Conservation (phyloP, 1,140 invertebrate species). For the Anadara kagoshimensis region DNA sequence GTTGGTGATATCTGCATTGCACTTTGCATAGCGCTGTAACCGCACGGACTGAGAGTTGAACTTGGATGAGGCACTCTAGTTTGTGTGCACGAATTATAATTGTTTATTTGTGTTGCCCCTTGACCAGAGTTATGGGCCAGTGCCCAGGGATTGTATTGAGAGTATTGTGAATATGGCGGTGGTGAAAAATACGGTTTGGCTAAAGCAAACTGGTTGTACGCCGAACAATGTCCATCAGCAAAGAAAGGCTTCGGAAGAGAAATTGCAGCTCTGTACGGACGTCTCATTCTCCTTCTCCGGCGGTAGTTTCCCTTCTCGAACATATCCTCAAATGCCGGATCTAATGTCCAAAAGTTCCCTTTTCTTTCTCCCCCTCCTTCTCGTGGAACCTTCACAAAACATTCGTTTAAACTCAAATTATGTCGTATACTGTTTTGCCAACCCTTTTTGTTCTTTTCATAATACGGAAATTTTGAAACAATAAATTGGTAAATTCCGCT, state of each 20-base stretch:
- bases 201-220: slow-evolving; percentile 64
- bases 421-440: slow-evolving; percentile 74
- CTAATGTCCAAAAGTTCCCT: slow-evolving; percentile 72
- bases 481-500: slow-evolving; percentile 74
- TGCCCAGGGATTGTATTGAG: slow-evolving; percentile 63
- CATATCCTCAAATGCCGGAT: slow-evolving; percentile 73
- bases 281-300: slow-evolving; percentile 66
- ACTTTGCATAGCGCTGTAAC: slow-evolving; percentile 49
- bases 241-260: slow-evolving; percentile 67
- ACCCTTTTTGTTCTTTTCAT: slow-evolving; percentile 72
- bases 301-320: slow-evolving; percentile 73
- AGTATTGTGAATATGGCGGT: slow-evolving; percentile 65
- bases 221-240: slow-evolving; percentile 54
- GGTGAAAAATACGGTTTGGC: slow-evolving; percentile 65
- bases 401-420: slow-evolving; percentile 73
- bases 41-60: slow-evolving; percentile 46
- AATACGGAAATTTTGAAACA: slow-evolving; percentile 71
- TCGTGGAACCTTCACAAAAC: slow-evolving; percentile 72
- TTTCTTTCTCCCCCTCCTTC: slow-evolving; percentile 71
- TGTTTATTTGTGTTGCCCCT: slow-evolving; percentile 50
- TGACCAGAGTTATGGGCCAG: slow-evolving; percentile 45
- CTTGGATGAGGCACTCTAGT: slow-evolving; percentile 55
- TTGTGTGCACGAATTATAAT: slow-evolving; percentile 61
- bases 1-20: slow-evolving; percentile 61
- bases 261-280: slow-evolving; percentile 66